phyloP scores from a whole-genome alignment of 2,113 vertebrate species.

The Chelonoidis abingdonii region DNA sequence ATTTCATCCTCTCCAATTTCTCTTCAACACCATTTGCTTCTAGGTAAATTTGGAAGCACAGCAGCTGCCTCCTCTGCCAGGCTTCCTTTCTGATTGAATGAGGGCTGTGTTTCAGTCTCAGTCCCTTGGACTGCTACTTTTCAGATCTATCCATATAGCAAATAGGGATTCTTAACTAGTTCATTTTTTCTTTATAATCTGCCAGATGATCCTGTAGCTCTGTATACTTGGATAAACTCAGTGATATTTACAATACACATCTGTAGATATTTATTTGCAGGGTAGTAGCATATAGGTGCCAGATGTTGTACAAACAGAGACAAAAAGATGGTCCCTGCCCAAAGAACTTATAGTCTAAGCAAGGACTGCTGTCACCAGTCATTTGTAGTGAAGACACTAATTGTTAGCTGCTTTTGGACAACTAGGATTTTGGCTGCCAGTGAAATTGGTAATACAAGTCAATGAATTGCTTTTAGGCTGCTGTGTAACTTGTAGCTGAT shows the following conservation, averaged over 20 bases:
- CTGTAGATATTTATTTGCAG: background rate
- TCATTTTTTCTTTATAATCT: background rate
- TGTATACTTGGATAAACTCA: too few relatives aligned
- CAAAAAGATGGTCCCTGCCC: too few relatives aligned
- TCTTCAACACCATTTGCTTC: background rate
- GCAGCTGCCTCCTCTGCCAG: background rate
- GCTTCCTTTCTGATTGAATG: background rate
- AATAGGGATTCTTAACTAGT: background rate
- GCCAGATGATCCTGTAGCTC: background rate
- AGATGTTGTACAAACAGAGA: too few relatives aligned
- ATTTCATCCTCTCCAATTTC: too few relatives aligned
- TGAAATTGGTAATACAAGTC: background rate
- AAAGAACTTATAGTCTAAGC: background rate
- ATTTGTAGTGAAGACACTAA: background rate
- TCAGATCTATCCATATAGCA: background rate
- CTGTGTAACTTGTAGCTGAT: background rate
- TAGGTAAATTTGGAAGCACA: background rate
- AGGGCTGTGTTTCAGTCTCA: background rate
- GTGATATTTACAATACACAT: too few relatives aligned
- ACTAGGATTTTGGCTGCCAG: background rate
- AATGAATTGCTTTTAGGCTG: background rate
- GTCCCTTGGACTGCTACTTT: background rate
- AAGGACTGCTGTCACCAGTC: background rate
- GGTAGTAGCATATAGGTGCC: background rate
- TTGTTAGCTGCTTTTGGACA: background rate